Percentiles rank a stretch among this genome's conserved stretches.
Evolutionary conservation across 1,140 invertebrate species (phyloP).

Genomic region (Bilobella aurantiaca): DNA sequence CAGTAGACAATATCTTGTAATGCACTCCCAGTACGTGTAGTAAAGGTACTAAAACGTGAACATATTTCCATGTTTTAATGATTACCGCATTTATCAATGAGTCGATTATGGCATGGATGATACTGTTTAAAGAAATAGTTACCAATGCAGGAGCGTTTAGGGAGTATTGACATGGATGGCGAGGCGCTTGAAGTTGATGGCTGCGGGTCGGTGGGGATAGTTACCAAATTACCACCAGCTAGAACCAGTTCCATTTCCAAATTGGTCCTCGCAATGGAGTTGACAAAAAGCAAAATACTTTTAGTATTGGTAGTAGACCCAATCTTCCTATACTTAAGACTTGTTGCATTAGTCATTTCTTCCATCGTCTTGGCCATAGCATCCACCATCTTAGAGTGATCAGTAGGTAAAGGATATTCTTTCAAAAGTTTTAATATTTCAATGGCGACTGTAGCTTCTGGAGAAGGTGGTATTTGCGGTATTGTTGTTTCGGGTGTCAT

Average conservation of each 20-base stretch:
- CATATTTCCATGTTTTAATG: too few relatives aligned
- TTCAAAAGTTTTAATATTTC: slow-evolving; percentile 48
- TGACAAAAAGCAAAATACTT: slow-evolving; percentile 75
- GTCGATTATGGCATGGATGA: too few relatives aligned
- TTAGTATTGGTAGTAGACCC: slow-evolving; percentile 51
- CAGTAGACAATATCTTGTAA: slow-evolving; percentile 52
- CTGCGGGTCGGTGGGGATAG: slow-evolving; percentile 27
- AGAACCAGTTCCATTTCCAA: slow-evolving; percentile 83
- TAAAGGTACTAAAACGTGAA: slow-evolving; percentile 56
- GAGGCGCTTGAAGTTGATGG: slow-evolving; percentile 42
- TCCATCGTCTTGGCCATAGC: slow-evolving; percentile 84
- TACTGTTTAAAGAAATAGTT: too few relatives aligned
- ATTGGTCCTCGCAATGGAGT: slow-evolving; percentile 83
- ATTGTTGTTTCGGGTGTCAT: slow-evolving; percentile 38
- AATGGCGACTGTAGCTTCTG: slow-evolving; percentile 27
- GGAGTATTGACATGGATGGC: slow-evolving; percentile 47
- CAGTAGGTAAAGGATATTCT: slow-evolving; percentile 52
- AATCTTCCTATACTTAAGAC: slow-evolving; percentile 45
- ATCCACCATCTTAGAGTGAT: slow-evolving; percentile 58
- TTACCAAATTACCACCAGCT: slow-evolving; percentile 60
- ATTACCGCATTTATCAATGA: too few relatives aligned
- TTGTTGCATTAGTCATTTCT: slow-evolving; percentile 74
- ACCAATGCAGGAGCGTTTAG: slow-evolving; percentile 76
- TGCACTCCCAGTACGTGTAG: slow-evolving; percentile 77
- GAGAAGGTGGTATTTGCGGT: slow-evolving; percentile 30